Evolutionary conservation across 2,797 vertebrate genomes (phyloP), one percentile per base, ranked within the genome.

Genomic region (Yasuhikotakia modesta): DNA sequence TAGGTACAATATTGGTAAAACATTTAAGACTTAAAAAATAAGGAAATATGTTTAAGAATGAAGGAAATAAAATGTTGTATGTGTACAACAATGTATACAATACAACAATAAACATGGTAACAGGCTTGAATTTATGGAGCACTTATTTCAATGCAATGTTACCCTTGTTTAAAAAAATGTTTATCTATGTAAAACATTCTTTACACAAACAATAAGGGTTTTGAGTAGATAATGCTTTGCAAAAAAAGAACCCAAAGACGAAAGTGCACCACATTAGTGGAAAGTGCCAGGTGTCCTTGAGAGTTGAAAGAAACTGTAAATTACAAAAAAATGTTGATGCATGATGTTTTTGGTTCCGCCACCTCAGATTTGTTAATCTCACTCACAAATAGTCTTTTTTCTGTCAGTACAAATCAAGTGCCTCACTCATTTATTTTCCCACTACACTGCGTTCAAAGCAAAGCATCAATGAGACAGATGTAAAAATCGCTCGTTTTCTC

Each of bases 401-500:
- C 43, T 52, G 67, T 70, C 32, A 68, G 75, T 79, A 84, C 69
- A 69, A 87, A 84, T 87, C 77, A 80, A 78, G 57, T 60, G 1
- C 79, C 70, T 78, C 67, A 80, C 39, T 58, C n/a, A 77, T 77
- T 70, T 69, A 2, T 80, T 78, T 65, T 55, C 10, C 17, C 39
- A 17, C 61, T 30, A 43, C 71, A 77, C 73, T 19, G 10, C 73
- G 82, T 83, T 89, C 85, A 88, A 86, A 91, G 87, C 67, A 43
- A 55, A 79, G 78, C 73, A 77, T 87, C 80, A 83, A 80, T 81
- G 82, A 87, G 58, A 70, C 83, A 86, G 77, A 89, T 83, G 85
- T 79, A 83, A 68, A 85, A 83, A 70, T 76, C 83, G 79, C 84
- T 88, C 76, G 69, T 63, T 83, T 43, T 83, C 78, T 73, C 78